phyloP scores from a whole-genome alignment of 2,888 invertebrate species.

The Parnassius apollo region DNA sequence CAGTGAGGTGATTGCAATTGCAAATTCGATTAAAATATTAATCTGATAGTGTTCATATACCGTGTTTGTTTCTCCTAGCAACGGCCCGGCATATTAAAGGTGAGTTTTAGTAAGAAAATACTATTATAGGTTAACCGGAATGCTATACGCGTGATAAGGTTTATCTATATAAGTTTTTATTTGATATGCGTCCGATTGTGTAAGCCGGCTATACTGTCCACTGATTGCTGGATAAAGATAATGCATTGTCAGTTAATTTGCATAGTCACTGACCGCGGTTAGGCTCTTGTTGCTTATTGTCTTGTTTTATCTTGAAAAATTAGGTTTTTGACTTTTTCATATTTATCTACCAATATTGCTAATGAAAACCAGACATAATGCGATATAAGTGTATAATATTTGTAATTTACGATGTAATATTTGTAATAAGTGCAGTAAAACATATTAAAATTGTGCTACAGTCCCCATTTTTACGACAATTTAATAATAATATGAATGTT shows the following conservation, averaged over 20 bases:
- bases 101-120: conserved; percentile 43
- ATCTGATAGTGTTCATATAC: conserved; percentile 48
- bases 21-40: conserved; percentile 39
- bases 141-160: conserved; percentile 14
- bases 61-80: conserved; percentile 35
- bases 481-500: too few species aligned
- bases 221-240: conserved; percentile 41
- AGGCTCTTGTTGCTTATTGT: conserved; percentile 22
- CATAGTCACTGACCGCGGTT: conserved; percentile 26
- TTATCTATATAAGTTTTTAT: conserved; percentile 37
- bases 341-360: too few species aligned
- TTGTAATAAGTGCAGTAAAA: too few species aligned
- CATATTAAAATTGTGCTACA: too few species aligned
- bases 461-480: too few species aligned
- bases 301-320: neutral
- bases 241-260: conserved; percentile 31
- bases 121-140: conserved; percentile 25
- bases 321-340: too few species aligned
- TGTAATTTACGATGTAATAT: too few species aligned
- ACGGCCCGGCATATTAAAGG: conserved; percentile 42
- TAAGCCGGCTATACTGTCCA: conserved; percentile 38
- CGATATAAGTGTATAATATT: too few species aligned
- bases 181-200: conserved; percentile 33
- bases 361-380: too few species aligned
- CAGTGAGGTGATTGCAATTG: conserved; percentile 37